Base-by-base conservation (phyloP, 2,888 invertebrate genomes). In the Endotricha flammealis region DNA sequence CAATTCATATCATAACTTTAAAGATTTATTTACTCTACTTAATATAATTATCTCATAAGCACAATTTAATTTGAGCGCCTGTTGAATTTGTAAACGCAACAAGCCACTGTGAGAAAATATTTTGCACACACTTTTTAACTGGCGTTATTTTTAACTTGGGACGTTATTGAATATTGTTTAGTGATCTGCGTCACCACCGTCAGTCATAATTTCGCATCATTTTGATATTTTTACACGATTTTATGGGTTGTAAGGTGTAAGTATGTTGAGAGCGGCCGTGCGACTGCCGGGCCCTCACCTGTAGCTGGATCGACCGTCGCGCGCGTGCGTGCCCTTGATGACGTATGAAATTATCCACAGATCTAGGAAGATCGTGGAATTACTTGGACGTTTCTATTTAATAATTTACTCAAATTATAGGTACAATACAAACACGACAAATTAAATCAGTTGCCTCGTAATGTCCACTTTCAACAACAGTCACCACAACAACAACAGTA, bases 281-380 rank as follows among this genome's bases (percentile, higher is more conserved):
- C 59, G 71, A 82, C 85, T 85, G 78, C 80, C 71, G 75, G 75
- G 77, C 57, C 54, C 64, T 80, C 85, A 86, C 86, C 86, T 86
- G 86, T 87, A 68, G 79, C 78, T 86, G 76, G 48, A 85, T 85
- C 86, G 86, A 86, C 83, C 81, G 66, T 62, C 36, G 62, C 75
- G 85, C 86, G 86, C 87, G 55, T 81, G 83, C 85, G 82, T 81
- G 79, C 62, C 71, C 67, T 75, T 79, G 70, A 65, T 83, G 85
- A 86, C 83, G 85, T 85, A 74, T 66, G 54, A 64, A 66, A 64
- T 57, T 53, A 44, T 31, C 49, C 53, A 57, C 40, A 70, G 79
- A 71, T 34, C 46, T 55, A 38, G 27, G 32, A 50, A 64, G 20
- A 13, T 27, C 33, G 32, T 42, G 54, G 30, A 27, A 17, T n/a